These are phyloP conservation scores for Hybos culiciformis DNA, from an alignment of 2,888 invertebrate genomes.

Conservation along the genomic window DNA sequence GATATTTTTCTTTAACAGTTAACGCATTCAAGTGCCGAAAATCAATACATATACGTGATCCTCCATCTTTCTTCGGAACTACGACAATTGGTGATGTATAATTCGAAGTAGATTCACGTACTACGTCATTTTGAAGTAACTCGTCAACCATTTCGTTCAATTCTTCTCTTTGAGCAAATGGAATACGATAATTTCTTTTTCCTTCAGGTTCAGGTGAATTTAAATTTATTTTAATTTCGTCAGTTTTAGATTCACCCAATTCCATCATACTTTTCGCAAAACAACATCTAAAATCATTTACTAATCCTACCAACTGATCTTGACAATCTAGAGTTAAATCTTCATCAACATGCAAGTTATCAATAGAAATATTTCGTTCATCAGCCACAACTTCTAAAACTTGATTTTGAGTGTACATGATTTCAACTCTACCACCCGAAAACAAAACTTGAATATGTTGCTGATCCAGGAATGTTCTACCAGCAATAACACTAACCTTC, in stretches of 20 bases:
- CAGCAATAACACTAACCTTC: too few relatives aligned
- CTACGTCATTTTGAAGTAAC: neutral
- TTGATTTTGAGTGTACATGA: too few relatives aligned
- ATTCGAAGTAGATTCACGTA: neutral
- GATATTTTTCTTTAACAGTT: conserved; percentile 3
- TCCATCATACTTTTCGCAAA: conserved; percentile 10
- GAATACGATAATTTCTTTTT: neutral
- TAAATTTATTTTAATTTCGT: conserved; percentile 10
- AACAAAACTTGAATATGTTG: too few relatives aligned
- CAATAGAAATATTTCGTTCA: too few relatives aligned
- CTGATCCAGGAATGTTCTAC: too few relatives aligned
- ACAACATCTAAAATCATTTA: too few relatives aligned
- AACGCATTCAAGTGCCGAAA: neutral
- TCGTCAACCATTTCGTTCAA: neutral
- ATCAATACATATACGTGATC: neutral
- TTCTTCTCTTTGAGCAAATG: neutral
- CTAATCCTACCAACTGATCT: too few relatives aligned
- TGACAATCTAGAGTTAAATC: too few relatives aligned
- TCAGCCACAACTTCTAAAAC: too few relatives aligned
- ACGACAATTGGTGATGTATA: neutral
- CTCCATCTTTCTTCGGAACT: neutral
- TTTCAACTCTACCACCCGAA: too few relatives aligned
- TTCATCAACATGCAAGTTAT: too few relatives aligned
- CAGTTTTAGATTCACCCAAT: conserved; percentile 11
- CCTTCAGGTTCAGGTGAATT: conserved; percentile 4